A percentile compares a stretch with the other conserved stretches of the same genome.
These are phyloP conservation scores for Pinctada fucata DNA, from an alignment of 2,888 invertebrate species.

Conservation along the genomic window DNA sequence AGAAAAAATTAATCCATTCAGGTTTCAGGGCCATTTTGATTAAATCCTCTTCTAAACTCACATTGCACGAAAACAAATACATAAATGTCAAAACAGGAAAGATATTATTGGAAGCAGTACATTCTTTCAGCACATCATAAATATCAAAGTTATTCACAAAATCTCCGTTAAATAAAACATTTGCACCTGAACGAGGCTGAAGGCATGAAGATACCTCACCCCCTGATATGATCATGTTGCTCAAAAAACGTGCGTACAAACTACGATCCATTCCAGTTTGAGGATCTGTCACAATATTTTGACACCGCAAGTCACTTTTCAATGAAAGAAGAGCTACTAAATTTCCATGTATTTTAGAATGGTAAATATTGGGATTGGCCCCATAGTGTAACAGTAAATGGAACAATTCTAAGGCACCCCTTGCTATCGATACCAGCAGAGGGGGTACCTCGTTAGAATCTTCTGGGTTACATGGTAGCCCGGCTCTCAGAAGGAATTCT, in stretches of 20 bases:
- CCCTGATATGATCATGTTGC: slow-evolving; percentile 50
- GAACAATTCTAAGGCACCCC: slow-evolving; percentile 47
- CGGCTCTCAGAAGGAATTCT: slow-evolving; percentile 53
- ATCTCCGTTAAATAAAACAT: slow-evolving; percentile 11
- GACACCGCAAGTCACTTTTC: slow-evolving; percentile 44
- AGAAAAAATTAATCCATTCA: not conserved
- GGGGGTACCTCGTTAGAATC: slow-evolving; percentile 60
- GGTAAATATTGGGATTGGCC: slow-evolving; percentile 61
- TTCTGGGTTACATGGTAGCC: slow-evolving; percentile 51
- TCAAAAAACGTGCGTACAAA: slow-evolving; percentile 45
- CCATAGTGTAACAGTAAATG: slow-evolving; percentile 58
- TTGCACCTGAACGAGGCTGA: slow-evolving; percentile 5
- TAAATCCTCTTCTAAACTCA: slow-evolving; percentile 19
- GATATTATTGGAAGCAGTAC: slow-evolving; percentile 15
- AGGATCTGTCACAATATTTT: slow-evolving; percentile 24
- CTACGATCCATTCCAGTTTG: slow-evolving; percentile 16
- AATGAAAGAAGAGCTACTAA: slow-evolving; percentile 56
- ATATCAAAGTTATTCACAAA: too few relatives aligned
- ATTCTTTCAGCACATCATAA: slow-evolving; percentile 23
- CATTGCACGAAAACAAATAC: slow-evolving; percentile 32
- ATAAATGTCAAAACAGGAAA: slow-evolving; percentile 33
- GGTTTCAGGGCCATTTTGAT: slow-evolving; percentile 5
- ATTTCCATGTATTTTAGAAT: slow-evolving; percentile 57
- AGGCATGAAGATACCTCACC: slow-evolving; percentile 48
- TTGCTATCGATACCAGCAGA: slow-evolving; percentile 58